These are phyloP conservation scores for Stenodema calcarata DNA, from an alignment of 2,888 invertebrate species.

Conservation along the genomic window DNA sequence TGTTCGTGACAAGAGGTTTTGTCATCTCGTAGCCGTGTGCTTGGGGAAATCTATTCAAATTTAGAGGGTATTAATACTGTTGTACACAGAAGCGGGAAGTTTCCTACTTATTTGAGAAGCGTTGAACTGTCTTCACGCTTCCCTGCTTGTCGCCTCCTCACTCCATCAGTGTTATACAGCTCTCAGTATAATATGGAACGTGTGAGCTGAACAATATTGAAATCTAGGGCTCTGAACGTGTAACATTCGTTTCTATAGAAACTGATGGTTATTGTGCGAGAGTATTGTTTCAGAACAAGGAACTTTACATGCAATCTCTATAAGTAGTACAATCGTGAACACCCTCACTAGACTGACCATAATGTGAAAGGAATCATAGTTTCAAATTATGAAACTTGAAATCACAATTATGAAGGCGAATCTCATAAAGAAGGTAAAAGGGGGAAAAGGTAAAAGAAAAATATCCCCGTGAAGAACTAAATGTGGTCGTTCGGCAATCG, in stretches of 20 bases:
- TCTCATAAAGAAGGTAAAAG: no score
- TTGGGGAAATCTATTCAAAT: conserved; percentile 6
- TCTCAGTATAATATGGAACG: background rate
- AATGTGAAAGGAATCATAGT: no score
- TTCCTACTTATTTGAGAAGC: conserved; percentile 25
- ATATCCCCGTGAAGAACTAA: no score
- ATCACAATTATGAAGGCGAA: no score
- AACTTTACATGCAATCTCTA: background rate
- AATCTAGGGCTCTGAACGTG: background rate
- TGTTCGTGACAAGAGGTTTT: conserved; percentile 36
- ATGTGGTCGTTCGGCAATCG: no score
- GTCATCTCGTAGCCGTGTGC: background rate
- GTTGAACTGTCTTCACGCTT: conserved; percentile 11
- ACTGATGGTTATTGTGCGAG: background rate
- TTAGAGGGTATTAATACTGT: background rate
- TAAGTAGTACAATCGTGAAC: no score
- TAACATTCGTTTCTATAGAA: background rate
- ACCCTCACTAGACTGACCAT: no score
- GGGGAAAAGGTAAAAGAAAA: no score
- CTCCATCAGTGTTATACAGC: background rate
- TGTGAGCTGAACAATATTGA: background rate
- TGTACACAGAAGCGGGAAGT: background rate
- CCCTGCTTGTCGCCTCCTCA: background rate
- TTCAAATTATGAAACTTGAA: no score
- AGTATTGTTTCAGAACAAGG: background rate